Evolutionary conservation across 2,797 vertebrate species (phyloP).

Genomic region (Sparus aurata): DNA sequence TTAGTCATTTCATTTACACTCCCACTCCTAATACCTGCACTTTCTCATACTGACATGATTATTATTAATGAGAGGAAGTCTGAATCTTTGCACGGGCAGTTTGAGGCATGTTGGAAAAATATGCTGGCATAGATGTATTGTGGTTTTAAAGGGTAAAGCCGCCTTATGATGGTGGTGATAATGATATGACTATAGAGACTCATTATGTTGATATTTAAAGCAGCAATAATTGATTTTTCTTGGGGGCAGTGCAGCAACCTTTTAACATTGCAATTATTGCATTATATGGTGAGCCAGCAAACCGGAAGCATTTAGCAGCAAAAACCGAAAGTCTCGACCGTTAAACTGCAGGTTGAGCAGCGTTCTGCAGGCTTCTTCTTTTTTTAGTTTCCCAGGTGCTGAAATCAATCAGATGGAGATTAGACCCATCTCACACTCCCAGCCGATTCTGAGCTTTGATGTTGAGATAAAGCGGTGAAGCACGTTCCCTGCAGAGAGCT

Average conservation of each 20-base stretch:
- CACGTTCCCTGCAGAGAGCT: conserved; percentile 23
- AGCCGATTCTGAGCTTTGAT: conserved; percentile 64
- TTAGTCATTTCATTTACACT: conserved; percentile 22
- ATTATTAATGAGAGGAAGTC: conserved; percentile 4
- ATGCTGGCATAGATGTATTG: neutral
- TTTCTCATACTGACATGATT: conserved; percentile 9
- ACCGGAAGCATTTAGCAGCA: neutral
- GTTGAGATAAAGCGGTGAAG: conserved; percentile 58
- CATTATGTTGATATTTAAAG: neutral
- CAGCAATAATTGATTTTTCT: neutral
- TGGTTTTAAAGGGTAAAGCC: no score
- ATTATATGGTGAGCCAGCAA: neutral
- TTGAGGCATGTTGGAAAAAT: neutral
- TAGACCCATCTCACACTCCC: conserved; percentile 42
- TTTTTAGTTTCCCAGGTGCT: conserved; percentile 47
- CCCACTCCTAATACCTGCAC: conserved; percentile 5
- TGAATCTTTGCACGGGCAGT: neutral
- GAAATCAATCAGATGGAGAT: conserved; percentile 59
- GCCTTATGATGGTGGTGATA: neutral
- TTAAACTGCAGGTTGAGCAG: neutral
- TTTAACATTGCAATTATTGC: neutral
- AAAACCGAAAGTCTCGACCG: neutral
- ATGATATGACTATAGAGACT: neutral
- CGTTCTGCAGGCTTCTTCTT: conserved; percentile 28
- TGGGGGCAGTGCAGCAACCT: neutral